phyloP scores from a whole-genome alignment of 2,888 invertebrate genomes.

The Anagyrus pseudococci region DNA sequence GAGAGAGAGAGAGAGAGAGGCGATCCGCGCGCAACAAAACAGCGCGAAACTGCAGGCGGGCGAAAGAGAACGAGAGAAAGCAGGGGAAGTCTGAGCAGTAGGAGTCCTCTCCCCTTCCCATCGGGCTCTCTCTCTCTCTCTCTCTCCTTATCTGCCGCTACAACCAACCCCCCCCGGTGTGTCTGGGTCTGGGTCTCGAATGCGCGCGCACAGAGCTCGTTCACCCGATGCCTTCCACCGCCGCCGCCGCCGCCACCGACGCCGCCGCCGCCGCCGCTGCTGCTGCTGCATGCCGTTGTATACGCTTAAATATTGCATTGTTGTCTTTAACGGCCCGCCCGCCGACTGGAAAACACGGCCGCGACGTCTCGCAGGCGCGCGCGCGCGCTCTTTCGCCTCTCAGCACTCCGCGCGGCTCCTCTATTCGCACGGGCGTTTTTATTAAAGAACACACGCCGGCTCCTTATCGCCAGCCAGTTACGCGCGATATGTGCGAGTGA shows the following conservation, averaged over 20 bases:
- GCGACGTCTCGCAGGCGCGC: neutral
- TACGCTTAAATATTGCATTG: constrained; percentile 62
- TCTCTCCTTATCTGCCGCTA: constrained; percentile 32
- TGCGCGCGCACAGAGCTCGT: constrained; percentile 45
- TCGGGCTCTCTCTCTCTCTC: neutral
- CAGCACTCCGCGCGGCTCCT: too few species aligned
- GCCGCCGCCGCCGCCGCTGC: constrained; percentile 23
- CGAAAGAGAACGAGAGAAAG: constrained; percentile 22
- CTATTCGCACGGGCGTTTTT: too few species aligned
- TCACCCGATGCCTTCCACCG: constrained; percentile 17
- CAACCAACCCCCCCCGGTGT: constrained; percentile 28
- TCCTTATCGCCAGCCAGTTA: too few species aligned
- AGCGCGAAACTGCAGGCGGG: constrained; percentile 4
- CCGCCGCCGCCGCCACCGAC: neutral
- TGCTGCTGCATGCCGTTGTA: constrained; percentile 46
- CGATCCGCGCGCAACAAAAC: constrained; percentile 1
- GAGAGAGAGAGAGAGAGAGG: too few species aligned
- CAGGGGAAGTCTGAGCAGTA: constrained; percentile 6
- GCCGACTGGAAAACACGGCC: constrained; percentile 17
- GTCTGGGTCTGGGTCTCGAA: constrained; percentile 31
- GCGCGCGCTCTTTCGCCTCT: neutral
- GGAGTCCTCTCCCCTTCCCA: neutral
- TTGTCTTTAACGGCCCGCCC: constrained; percentile 56
- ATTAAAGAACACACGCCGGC: too few species aligned
- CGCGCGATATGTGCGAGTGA: too few species aligned